Evolutionary conservation across 30 jellyfish, hydroid and myxozoan species (phyloP).

Genomic region (Phacellophora camtschatica): DNA sequence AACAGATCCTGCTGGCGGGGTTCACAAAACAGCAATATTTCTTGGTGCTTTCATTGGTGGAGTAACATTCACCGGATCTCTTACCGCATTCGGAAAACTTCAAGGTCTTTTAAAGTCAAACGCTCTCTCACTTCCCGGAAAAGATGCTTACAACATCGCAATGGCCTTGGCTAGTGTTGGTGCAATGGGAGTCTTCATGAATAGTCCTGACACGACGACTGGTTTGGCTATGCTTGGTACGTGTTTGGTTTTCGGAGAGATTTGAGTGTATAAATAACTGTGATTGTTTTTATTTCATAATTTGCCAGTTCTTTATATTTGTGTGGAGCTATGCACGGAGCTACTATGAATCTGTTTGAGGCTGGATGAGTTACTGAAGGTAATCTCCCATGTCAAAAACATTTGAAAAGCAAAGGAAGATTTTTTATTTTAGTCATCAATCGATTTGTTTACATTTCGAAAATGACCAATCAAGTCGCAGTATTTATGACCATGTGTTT

Average conservation of each 20-base stretch:
- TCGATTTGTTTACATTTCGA: no score
- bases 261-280: no score
- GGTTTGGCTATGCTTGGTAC: slow-evolving; percentile 89
- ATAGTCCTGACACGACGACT: slow-evolving; percentile 65
- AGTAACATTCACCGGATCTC: slow-evolving; percentile 91
- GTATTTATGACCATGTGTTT: no score
- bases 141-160: slow-evolving; percentile 78
- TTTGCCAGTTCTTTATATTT: no score
- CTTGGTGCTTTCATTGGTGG: slow-evolving; percentile 98
- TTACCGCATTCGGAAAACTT: slow-evolving; percentile 93
- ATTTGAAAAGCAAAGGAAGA: no score
- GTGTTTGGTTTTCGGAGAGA: slow-evolving; percentile 5
- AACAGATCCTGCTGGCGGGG: slow-evolving; percentile 89
- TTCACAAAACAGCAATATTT: slow-evolving; percentile 93
- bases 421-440: no score
- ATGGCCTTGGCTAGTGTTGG: slow-evolving; percentile 89
- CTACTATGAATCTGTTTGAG: no score
- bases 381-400: no score
- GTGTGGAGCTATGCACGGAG: no score
- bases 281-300: no score
- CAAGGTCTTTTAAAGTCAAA: slow-evolving; percentile 89
- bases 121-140: slow-evolving; percentile 90
- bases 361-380: no score
- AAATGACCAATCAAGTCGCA: no score
- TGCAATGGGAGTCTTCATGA: slow-evolving; percentile 92